Base-by-base conservation (phyloP, 2,888 invertebrate genomes). In the Selenia dentaria region DNA sequence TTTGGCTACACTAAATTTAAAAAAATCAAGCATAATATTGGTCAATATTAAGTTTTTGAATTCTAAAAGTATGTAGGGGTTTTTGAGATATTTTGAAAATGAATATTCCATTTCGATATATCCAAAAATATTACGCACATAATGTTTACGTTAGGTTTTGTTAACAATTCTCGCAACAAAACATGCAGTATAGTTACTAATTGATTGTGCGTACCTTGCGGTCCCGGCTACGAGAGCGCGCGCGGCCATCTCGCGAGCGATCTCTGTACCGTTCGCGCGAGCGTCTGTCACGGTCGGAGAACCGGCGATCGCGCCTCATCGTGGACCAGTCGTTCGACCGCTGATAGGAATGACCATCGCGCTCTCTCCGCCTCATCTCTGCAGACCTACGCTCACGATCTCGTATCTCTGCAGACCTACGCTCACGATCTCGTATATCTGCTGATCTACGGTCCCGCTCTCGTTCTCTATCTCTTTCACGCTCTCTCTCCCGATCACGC, bases 231-330 rank as follows among this genome's bases (percentile, higher is more conserved):
- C 64, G 63, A 1, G 56, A 52, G 6, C 54, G 51, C 10, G 63
- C 51, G 5, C 63, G 63, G 4, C 70, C 66, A 4, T 59, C 63
- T 0, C 63, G 59, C n/a, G 48, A 34, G 2, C 42, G 51, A 9
- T 38, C 37, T 0, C 59, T 54, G 27, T 59, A 51, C 13, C 73
- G 52, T 37, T 71, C 67, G 3, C 60, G 59, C 25, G 67, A 73
- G 11, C 61, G 54, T 12, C 62, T 70, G 24, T 83, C 83, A 3
- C 83, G 63, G 36, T 51, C 44, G 1, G 22, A 8, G 70, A 67
- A 22, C 1, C 43, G 34, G 4, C 37, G 34, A 2, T 40, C 40
- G 9, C 33, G 33, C 8, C 27, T 34, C 5, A 6, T n/a, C 3
- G 6, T 12, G 10, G 38, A 24, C 22, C 22, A 28, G 6, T 41